phyloP scores from a whole-genome alignment of 2,888 invertebrate species.

The Electrophaes corylata region DNA sequence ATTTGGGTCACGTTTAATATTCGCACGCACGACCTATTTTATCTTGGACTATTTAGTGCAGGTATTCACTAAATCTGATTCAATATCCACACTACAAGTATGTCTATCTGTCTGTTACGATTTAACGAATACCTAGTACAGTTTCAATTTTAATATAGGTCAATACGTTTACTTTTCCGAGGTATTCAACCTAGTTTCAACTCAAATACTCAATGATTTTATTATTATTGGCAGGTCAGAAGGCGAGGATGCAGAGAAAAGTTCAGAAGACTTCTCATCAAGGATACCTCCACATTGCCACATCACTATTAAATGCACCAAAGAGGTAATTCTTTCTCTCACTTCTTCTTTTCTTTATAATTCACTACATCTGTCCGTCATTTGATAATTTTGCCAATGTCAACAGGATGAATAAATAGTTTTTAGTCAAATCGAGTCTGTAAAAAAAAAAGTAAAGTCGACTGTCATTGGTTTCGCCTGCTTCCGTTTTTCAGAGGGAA shows the following conservation, averaged over 20 bases:
- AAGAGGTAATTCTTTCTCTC: too few species aligned
- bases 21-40: constrained; percentile 52
- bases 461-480: too few species aligned
- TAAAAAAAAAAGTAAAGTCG: too few species aligned
- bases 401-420: too few species aligned
- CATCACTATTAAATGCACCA: constrained; percentile 95
- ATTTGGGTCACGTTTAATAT: constrained; percentile 54
- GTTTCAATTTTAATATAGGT: neutral
- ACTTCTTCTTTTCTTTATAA: too few species aligned
- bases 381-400: too few species aligned
- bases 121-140: neutral
- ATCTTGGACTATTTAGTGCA: neutral
- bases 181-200: neutral
- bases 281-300: constrained; percentile 93
- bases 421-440: too few species aligned
- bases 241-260: constrained; percentile 71
- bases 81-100: too few species aligned
- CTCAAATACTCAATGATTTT: neutral
- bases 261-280: constrained; percentile 68
- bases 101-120: too few species aligned
- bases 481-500: too few species aligned
- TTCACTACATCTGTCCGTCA: too few species aligned
- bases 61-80: neutral
- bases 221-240: constrained; percentile 60
- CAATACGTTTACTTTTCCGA: neutral